Base-by-base conservation (phyloP, 2,888 invertebrate species). In the Sabatieria punctata region DNA sequence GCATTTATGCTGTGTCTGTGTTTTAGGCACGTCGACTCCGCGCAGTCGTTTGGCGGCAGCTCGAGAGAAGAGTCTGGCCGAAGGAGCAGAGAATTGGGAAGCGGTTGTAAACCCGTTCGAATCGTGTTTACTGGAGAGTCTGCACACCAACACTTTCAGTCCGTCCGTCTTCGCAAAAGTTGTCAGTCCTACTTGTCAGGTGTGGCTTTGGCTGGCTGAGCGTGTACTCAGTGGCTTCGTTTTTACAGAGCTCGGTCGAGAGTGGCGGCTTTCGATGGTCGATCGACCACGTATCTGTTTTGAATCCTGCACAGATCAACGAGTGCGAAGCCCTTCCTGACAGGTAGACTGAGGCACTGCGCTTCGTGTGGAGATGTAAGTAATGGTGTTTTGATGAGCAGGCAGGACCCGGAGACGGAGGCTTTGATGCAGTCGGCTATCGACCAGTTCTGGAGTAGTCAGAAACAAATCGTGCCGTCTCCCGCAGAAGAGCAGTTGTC, bases 231-330 rank as follows among this genome's bases (percentile, higher is more conserved):
- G n/a, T n/a, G n/a, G n/a, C n/a, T n/a, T n/a, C n/a, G n/a, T n/a
- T n/a, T n/a, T n/a, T n/a, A n/a, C n/a, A n/a, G n/a, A n/a, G n/a
- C n/a, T n/a, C n/a, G n/a, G n/a, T n/a, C n/a, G n/a, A n/a, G n/a
- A n/a, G n/a, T n/a, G n/a, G n/a, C n/a, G n/a, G n/a, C 23, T 65
- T 65, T 45, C 52, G 57, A 15, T 65, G 65, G 65, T 56, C 60
- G 3, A 60, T 65, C 42, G 65, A 65, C 45, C 63, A 65, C 47
- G 52, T 64, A 36, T 64, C 65, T 35, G 56, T 56, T 22, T 51
- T 65, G 33, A 50, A 60, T 25, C 65, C 65, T 37, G 64, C 58
- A 18, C 61, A 65, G 43, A 64, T 65, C 18, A 63, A 64, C 45
- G 62, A 61, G 30, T 58, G 27, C 23, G 30, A 15, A 2, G 11